Base-by-base conservation (phyloP, 2,113 vertebrate species). In the Alligator sinensis region DNA sequence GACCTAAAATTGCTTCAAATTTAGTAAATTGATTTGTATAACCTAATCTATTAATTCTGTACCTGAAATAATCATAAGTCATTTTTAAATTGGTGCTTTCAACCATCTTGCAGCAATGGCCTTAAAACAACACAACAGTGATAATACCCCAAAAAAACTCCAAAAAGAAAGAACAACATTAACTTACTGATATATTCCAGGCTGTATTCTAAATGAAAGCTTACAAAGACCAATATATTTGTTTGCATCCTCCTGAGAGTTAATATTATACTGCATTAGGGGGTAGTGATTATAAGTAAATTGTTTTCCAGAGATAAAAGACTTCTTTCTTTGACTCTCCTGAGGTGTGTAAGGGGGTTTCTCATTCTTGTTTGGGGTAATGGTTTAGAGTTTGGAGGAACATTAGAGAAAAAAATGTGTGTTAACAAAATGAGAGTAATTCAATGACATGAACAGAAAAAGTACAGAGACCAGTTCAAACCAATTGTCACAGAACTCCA, bases 391-490 rank as follows among this genome's bases (percentile, higher is more conserved):
- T 95, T 87, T 92, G 66, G 92, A 94, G 75, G 84, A 91, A 27
- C 96, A 87, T 76, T 95, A 95, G 87, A 89, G 91, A 93, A 88
- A 91, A 27, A 63, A 78, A 74, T 0, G 24, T 78, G 77, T 94
- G 58, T 95, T 90, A 87, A 95, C 68, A 77, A 47, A 88, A 72
- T 82, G 92, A 96, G 96, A 97, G 58, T 89, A 94, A 92, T 75
- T 88, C 91, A 88, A 63, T 85, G 80, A 75, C 61, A 75, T 91
- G 79, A 95, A 25, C 90, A 88, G 77, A n/a, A 79, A 93, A 96
- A 96, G 87, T 89, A 95, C 93, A 87, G 93, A 96, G 96, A 96
- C 94, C 87, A 95, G 96, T 93, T 94, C 91, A 93, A 95, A 95
- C 77, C 66, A 89, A 94, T 97, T 96, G 97, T 91, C 91, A 79